A percentile compares a stretch with the other conserved stretches of the same genome.
These are phyloP conservation scores for Eulacestoma nigropectus DNA, from an alignment of 2,113 vertebrate species.

Conservation along the genomic window DNA sequence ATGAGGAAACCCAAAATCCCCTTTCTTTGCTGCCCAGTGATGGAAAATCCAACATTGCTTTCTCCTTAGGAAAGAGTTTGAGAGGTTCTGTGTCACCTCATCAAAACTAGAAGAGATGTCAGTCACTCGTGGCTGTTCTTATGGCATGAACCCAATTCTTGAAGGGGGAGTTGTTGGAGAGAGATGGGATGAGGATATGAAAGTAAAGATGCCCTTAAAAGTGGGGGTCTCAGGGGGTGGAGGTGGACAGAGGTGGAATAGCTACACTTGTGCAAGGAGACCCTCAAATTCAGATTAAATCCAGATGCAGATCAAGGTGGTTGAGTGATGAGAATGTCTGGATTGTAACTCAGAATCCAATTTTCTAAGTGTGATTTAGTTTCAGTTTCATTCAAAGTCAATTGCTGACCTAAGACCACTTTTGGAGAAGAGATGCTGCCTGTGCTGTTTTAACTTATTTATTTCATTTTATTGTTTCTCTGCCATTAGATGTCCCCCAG, in stretches of 20 bases:
- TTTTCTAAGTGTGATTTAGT: neutral
- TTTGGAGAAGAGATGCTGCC: neutral
- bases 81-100: neutral
- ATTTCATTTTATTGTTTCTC: neutral
- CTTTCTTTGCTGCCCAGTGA: neutral
- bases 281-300: neutral
- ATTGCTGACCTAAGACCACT: neutral
- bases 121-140: neutral
- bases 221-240: neutral
- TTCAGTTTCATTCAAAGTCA: neutral
- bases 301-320: neutral
- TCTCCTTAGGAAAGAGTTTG: neutral
- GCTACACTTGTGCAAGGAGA: neutral
- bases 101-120: neutral
- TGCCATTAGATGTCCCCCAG: neutral
- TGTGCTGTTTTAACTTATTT: neutral
- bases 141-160: neutral
- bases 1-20: neutral
- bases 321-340: neutral
- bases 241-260: neutral
- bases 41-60: neutral
- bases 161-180: neutral
- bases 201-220: neutral
- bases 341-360: neutral
- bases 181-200: neutral